Percentiles rank a stretch among this genome's conserved stretches.
These are phyloP conservation scores for Drosophila subsilvestris DNA, from an alignment of 2,888 invertebrate species.

Conservation along the genomic window DNA sequence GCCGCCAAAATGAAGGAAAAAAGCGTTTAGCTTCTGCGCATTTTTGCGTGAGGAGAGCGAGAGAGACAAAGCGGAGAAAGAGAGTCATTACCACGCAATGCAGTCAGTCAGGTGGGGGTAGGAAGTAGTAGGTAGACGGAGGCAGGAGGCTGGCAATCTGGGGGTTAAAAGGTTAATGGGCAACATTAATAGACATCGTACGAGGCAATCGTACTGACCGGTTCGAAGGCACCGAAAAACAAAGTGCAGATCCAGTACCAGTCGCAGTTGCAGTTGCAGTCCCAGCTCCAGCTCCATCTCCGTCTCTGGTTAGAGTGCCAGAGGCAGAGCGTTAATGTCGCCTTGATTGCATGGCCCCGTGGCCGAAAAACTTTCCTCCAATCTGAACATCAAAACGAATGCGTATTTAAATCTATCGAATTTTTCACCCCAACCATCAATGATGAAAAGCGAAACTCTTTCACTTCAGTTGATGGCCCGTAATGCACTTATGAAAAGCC, in stretches of 20 bases:
- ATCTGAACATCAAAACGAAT: slow-evolving; percentile 48
- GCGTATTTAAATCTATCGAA: slow-evolving; percentile 62
- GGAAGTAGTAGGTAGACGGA: background rate
- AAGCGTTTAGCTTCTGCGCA: slow-evolving; percentile 77
- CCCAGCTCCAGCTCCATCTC: background rate
- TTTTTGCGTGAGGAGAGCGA: slow-evolving; percentile 73
- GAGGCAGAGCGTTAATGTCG: slow-evolving; percentile 58
- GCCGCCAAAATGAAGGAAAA: slow-evolving; percentile 18
- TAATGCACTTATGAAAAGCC: slow-evolving; percentile 61
- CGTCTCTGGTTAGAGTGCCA: slow-evolving; percentile 22
- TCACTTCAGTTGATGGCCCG: slow-evolving; percentile 14
- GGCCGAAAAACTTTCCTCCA: slow-evolving; percentile 56
- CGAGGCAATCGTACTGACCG: slow-evolving; percentile 56
- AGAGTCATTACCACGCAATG: slow-evolving; percentile 76
- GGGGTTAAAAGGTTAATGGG: slow-evolving; percentile 79
- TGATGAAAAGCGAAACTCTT: slow-evolving; percentile 57
- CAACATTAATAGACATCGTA: slow-evolving; percentile 78
- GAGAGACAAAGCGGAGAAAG: slow-evolving; percentile 48
- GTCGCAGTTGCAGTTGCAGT: background rate
- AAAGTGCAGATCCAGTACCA: background rate
- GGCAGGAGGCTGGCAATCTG: slow-evolving; percentile 46
- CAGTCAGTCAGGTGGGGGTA: slow-evolving; percentile 7
- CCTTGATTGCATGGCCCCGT: slow-evolving; percentile 62
- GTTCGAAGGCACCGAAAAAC: slow-evolving; percentile 3
- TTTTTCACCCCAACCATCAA: slow-evolving; percentile 13